Base-by-base conservation (phyloP, 2,113 vertebrate genomes). In the Laticauda laticaudata region DNA sequence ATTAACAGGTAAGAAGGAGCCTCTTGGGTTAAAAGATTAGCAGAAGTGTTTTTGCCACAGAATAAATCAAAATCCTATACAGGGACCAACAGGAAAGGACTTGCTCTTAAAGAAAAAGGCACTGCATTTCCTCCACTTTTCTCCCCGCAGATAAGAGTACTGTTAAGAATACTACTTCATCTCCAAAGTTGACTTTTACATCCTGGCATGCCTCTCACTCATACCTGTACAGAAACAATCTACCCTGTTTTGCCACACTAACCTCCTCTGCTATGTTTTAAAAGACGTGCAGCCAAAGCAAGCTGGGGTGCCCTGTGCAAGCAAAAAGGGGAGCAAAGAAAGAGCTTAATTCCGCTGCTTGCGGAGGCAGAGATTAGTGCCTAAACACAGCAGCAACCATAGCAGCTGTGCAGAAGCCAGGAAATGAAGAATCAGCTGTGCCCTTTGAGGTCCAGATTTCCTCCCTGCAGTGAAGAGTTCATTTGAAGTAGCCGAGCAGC, bases 271-370 rank as follows among this genome's bases (percentile, higher is more conserved):
- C 92, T 86, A n/a, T 64, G 88, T 54, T 92, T 88, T 92, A 75
- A 86, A 96, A 94, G 94, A 94, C 94, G 51, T 53, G 87, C 95
- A 96, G 91, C 91, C 92, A 94, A 95, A 59, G 34, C 75, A 95
- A 96, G 92, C 92, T 87, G 94, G 54, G 91, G 91, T 53, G 91
- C 91, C 90, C 93, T 94, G 91, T 93, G 94, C 96, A 96, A 75
- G 91, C 88, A 93, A 57, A 95, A 89, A 88, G 34, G 92, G 3
- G 92, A 87, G 94, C 95, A 95, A 95, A 95, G 57, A 26, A 23
- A 57, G 94, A 39, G 45, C 94, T 89, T 95, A 91, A 91, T 96
- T 95, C 69, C 87, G 95, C 92, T 93, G 95, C 81, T 90, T 96
- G 87, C 93, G 4, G 48, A 96, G 93, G 53, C 90, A 90, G 56